Evolutionary conservation across 2,113 vertebrate genomes (phyloP), one percentile per base, ranked within the genome.

Genomic region (Oxyura jamaicensis): DNA sequence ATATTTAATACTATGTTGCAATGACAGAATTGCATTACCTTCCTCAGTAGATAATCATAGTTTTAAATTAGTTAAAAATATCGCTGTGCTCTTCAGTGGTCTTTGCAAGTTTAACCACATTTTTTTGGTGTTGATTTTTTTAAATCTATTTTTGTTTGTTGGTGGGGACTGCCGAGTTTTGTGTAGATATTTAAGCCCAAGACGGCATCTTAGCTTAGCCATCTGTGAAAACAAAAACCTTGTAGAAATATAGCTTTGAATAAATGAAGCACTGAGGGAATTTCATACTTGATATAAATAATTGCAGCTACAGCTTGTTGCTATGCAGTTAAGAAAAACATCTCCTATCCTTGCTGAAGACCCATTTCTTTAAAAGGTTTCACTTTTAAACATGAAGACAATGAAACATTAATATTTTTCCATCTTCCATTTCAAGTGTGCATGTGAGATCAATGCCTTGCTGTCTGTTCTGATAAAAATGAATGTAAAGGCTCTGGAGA

Each of bases 141-240:
- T 5, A 77, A 91, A 91, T 91, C 81, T 95, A 91, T 93, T 95
- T 95, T 95, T 96, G 78, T 95, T 97, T 93, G 90, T 95, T 94
- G 92, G 68, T 92, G 65, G 55, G 65, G 84, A 94, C 90, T 96
- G 95, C 88, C 83, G 96, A 91, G 88, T 63, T 94, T 85, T 91
- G 83, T 92, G 93, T 77, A 95, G 91, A 95, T 95, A 91, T 94
- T 96, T 91, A 95, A 97, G 90, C 96, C 88, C 89, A 94, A 96
- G 88, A 96, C 62, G 1, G 83, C 93, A 84, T 95, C 88, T 91
- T 96, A 95, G 91, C 86, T 92, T 94, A 97, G 93, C 95, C 96
- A 95, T 96, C 94, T 95, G 91, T 96, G 96, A 95, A 96, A 97
- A 96, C 95, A 97, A 97, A 88, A 95, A 62, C 18, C 1, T 2